A percentile compares a stretch with the other conserved stretches of the same genome.
Conservation (phyloP, 2,797 vertebrate species). For the Harpagifer antarcticus region DNA sequence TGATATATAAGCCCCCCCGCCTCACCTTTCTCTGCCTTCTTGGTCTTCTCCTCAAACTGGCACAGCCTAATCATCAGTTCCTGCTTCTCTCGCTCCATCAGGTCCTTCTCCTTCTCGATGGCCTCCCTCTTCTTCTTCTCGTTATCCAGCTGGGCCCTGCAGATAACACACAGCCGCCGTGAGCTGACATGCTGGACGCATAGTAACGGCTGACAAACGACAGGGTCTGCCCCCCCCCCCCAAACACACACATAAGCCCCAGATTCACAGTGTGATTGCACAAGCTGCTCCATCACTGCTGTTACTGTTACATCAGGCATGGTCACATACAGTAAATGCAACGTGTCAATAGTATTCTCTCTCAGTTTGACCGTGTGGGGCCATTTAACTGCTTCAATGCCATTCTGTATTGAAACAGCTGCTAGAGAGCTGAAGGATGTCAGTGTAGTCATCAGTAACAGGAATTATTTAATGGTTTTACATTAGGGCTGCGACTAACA, state of each 20-base stretch:
- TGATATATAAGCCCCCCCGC: background rate
- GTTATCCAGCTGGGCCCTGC: constrained; percentile 92
- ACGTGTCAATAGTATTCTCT: background rate
- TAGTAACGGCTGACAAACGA: constrained; percentile 22
- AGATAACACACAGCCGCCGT: constrained; percentile 68
- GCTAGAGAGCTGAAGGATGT: background rate
- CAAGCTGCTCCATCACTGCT: constrained; percentile 1
- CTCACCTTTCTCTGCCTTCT: constrained; percentile 92
- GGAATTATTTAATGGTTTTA: background rate
- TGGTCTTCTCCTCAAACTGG: constrained; percentile 93
- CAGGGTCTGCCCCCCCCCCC: background rate
- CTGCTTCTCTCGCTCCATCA: constrained; percentile 93
- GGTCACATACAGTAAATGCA: background rate
- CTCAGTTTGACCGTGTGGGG: background rate
- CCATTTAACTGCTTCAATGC: background rate
- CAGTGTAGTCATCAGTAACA: background rate
- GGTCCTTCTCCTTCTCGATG: constrained; percentile 92
- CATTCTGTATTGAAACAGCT: no score
- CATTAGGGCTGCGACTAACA: background rate
- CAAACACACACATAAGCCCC: background rate
- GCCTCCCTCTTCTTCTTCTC: constrained; percentile 94
- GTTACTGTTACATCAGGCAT: background rate
- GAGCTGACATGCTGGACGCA: constrained; percentile 41
- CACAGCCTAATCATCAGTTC: constrained; percentile 91
- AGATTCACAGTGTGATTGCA: constrained; percentile 1